Percentiles rank a stretch among this genome's conserved stretches.
Evolutionary conservation across 1,140 invertebrate species (phyloP).

Genomic region (Euglossa dilemma): DNA sequence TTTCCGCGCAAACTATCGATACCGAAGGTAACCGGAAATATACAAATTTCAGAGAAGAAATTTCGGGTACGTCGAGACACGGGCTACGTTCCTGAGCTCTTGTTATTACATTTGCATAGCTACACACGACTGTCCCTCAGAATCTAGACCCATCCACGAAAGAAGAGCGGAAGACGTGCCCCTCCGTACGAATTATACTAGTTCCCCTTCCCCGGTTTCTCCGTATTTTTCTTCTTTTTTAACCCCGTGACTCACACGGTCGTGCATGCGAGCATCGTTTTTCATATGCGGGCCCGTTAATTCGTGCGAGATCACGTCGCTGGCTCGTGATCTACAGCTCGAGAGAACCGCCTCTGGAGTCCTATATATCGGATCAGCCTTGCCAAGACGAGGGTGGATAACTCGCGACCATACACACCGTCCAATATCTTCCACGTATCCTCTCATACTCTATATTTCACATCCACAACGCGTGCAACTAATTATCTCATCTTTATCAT

Average conservation of each 20-base stretch:
- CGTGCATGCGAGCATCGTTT: slow-evolving; percentile 46
- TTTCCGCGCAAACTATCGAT: too few relatives aligned
- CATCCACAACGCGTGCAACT: too few relatives aligned
- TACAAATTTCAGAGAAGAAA: not conserved
- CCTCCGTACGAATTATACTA: slow-evolving; percentile 62
- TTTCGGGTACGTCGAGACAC: not conserved
- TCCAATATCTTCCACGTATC: not conserved
- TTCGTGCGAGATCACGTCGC: slow-evolving; percentile 78
- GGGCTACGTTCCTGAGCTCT: slow-evolving; percentile 39
- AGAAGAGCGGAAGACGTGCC: slow-evolving; percentile 69
- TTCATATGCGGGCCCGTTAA: slow-evolving; percentile 71
- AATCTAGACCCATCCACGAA: slow-evolving; percentile 64
- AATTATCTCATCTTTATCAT: too few relatives aligned
- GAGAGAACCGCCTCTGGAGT: slow-evolving; percentile 12
- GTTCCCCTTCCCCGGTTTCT: slow-evolving; percentile 7
- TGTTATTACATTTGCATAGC: slow-evolving; percentile 73
- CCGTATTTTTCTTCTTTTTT: slow-evolving; percentile 53
- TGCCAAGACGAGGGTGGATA: slow-evolving; percentile 19
- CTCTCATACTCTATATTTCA: not conserved
- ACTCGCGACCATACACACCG: not conserved
- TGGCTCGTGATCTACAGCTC: slow-evolving; percentile 26
- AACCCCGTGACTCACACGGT: slow-evolving; percentile 42
- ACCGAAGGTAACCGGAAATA: not conserved
- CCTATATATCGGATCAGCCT: slow-evolving; percentile 18
- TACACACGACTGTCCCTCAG: slow-evolving; percentile 66